Evolutionary conservation across 2,797 vertebrate species (phyloP).

Genomic region (Molossus molossus): DNA sequence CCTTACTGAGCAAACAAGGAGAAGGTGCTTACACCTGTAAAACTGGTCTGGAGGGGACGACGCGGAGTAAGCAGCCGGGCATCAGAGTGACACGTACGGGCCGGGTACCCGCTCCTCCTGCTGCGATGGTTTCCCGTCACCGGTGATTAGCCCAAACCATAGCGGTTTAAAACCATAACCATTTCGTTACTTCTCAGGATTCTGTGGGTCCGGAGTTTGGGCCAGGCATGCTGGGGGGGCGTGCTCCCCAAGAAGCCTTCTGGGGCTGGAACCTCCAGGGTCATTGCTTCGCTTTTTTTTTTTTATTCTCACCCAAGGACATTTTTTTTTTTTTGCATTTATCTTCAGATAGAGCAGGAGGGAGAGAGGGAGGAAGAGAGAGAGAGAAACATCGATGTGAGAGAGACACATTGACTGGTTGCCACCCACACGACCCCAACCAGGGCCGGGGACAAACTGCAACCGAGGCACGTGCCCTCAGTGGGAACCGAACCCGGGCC

Average conservation of each 20-base stretch:
- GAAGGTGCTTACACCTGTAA: not conserved
- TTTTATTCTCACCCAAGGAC: too few species aligned
- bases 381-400: too few species aligned
- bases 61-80: rapidly evolving
- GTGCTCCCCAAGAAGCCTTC: not conserved
- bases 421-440: too few species aligned
- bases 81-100: rapidly evolving
- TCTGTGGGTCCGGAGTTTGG: not conserved
- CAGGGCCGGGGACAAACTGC: too few species aligned
- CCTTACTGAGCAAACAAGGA: not conserved
- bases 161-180: not conserved
- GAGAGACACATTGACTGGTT: too few species aligned
- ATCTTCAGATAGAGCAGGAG: too few species aligned
- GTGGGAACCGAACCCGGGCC: too few species aligned
- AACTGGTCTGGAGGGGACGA: not conserved
- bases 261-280: rapidly evolving
- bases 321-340: too few species aligned
- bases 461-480: too few species aligned
- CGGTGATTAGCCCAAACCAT: not conserved
- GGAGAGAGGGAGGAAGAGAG: too few species aligned
- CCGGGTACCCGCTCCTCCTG: rapidly evolving
- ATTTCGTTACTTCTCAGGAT: not conserved
- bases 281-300: not conserved
- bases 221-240: not conserved
- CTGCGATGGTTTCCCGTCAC: rapidly evolving